Evolutionary conservation across 1,140 invertebrate species (phyloP).

Genomic region (Lepidurus packardi): DNA sequence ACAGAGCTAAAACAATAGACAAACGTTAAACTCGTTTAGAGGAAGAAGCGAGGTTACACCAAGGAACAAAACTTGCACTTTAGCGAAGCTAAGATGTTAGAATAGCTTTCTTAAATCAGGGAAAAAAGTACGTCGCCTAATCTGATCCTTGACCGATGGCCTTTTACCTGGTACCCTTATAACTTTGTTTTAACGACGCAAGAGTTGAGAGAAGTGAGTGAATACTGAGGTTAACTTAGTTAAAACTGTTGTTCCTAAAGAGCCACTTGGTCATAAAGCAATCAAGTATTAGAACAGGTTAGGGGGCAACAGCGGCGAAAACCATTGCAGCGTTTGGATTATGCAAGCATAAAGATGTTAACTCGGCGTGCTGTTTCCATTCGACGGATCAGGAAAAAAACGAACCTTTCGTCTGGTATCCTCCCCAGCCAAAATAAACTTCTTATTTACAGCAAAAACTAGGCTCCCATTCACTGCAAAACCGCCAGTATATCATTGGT

Average conservation of each 20-base stretch:
- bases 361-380: neutral
- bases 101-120: too few relatives aligned
- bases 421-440: neutral
- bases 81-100: too few relatives aligned
- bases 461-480: neutral
- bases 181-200: neutral
- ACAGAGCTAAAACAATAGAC: too few relatives aligned
- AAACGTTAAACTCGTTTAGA: too few relatives aligned
- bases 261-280: neutral
- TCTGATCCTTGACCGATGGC: too few relatives aligned
- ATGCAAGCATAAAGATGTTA: slow-evolving; percentile 11
- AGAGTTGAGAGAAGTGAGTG: neutral
- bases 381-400: neutral
- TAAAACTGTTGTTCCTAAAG: neutral
- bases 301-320: neutral
- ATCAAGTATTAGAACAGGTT: neutral
- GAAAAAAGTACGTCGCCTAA: too few relatives aligned
- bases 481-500: neutral
- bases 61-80: too few relatives aligned
- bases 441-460: neutral
- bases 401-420: neutral
- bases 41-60: too few relatives aligned
- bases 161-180: neutral
- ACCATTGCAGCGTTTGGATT: neutral
- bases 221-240: neutral